Evolutionary conservation across 2,113 vertebrate genomes (phyloP).

Genomic region (Ophiodon elongatus): DNA sequence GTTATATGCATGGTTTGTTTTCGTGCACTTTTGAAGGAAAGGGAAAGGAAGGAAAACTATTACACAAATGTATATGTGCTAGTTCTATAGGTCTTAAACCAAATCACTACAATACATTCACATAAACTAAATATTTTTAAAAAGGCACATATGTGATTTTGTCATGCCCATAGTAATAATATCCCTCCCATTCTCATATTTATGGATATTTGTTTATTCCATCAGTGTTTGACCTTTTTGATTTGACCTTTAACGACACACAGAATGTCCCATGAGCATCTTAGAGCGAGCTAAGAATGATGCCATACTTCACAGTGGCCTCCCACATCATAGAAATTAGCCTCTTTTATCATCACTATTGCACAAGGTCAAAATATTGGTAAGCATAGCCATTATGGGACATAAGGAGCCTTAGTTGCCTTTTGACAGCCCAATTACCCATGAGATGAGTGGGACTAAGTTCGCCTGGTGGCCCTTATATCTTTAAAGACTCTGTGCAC

Average conservation of each 20-base stretch:
- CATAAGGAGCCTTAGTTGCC: slow-evolving; percentile 45
- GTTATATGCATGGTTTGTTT: background rate
- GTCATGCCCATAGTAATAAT: background rate
- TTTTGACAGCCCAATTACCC: slow-evolving; percentile 67
- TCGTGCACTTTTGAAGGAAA: background rate
- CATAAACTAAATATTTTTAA: background rate
- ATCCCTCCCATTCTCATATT: slow-evolving; percentile 5
- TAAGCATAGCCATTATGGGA: slow-evolving; percentile 53
- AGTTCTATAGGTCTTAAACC: background rate
- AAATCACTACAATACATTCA: background rate
- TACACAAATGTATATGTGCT: background rate
- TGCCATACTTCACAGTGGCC: slow-evolving; percentile 56
- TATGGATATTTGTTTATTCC: slow-evolving; percentile 54
- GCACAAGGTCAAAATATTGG: slow-evolving; percentile 65
- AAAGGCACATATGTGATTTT: background rate
- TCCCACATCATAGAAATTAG: slow-evolving; percentile 58
- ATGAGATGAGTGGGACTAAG: slow-evolving; percentile 39
- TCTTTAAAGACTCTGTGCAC: slow-evolving; percentile 24
- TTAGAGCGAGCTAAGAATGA: slow-evolving; percentile 51
- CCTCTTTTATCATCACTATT: slow-evolving; percentile 64
- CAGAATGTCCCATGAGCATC: slow-evolving; percentile 48
- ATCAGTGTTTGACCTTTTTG: slow-evolving; percentile 54
- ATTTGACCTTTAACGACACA: slow-evolving; percentile 59
- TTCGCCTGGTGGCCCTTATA: slow-evolving; percentile 21
- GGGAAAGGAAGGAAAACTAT: background rate